Base-by-base conservation (phyloP, 2,113 vertebrate species). In the Melanerpes formicivorus region DNA sequence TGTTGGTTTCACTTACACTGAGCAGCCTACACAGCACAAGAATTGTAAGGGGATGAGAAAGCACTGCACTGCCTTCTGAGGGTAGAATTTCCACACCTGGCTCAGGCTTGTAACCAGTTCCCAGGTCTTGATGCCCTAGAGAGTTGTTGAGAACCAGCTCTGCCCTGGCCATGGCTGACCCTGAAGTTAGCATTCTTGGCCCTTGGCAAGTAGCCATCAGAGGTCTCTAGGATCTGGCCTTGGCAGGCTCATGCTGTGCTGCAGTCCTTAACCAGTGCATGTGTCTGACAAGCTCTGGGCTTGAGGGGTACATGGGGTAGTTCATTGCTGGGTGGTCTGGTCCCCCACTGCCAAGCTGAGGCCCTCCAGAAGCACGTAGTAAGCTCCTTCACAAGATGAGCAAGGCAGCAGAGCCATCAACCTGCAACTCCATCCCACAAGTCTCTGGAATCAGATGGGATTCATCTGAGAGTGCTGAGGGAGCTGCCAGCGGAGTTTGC, bases 1-100 rank as follows among this genome's bases (percentile, higher is more conserved):
- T 71, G 87, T 40, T 92, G 70, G 89, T 95, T 95, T 96, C 91
- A 91, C 50, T 94, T 93, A 79, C 76, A 80, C n/a, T 62, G 66
- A 95, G 73, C 87, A 79, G 59, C 93, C 94, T 87, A 93, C 94
- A 82, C 69, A 70, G 71, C 67, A 76, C 60, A 71, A 80, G 69
- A 87, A 22, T 54, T 58, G 3, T 6, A 72, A 19, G 26, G 22
- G 75, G 44, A 54, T 88, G n/a, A 80, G 89, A 82, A 85, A 83
- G 55, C 48, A 7, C 29, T 50, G 58, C n/a, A 15, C 72, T 71
- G 16, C 6, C 0, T 83, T 84, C 18, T 65, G 75, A 6, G 83
- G 37, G 67, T 32, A 87, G 87, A 95, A 65, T 91, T 95, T 94
- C 89, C 95, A 54, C 4, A 5, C 54, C 19, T 21, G 17, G 42